These are phyloP conservation scores for Selenia dentaria DNA, from an alignment of 2,888 invertebrate genomes.

Conservation along the genomic window DNA sequence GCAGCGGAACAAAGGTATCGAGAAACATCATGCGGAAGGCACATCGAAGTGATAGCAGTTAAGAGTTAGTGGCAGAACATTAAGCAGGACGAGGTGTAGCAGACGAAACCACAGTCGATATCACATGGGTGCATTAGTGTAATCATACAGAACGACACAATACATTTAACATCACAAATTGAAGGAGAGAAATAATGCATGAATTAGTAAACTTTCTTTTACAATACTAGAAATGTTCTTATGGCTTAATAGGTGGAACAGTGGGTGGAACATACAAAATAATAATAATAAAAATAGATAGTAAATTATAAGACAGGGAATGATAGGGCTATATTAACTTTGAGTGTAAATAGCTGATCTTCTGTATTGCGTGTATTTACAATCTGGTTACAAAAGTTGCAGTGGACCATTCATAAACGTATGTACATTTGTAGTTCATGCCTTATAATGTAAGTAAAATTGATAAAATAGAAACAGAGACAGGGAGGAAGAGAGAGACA, in stretches of 20 bases:
- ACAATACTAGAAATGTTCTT: too few species aligned
- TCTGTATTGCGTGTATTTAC: conserved; percentile 8
- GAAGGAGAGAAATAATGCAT: conserved; percentile 37
- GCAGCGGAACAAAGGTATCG: conserved; percentile 30
- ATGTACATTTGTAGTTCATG: conserved; percentile 27
- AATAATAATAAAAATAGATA: too few species aligned
- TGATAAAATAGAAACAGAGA: too few species aligned
- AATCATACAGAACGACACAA: conserved; percentile 57
- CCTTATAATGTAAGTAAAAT: too few species aligned
- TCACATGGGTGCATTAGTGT: conserved; percentile 49
- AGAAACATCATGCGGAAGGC: conserved; percentile 39
- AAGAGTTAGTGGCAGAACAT: conserved; percentile 30
- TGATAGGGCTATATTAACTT: too few species aligned
- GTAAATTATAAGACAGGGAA: too few species aligned
- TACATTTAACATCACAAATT: conserved; percentile 74
- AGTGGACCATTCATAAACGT: conserved; percentile 6
- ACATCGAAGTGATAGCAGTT: conserved; percentile 59
- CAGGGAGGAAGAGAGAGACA: too few species aligned
- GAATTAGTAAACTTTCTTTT: conserved; percentile 6
- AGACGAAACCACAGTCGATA: conserved; percentile 66
- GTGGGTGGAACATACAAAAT: too few species aligned
- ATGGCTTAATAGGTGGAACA: too few species aligned
- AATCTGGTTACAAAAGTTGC: not conserved
- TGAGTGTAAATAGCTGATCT: not conserved
- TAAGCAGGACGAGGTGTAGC: conserved; percentile 43